These are phyloP conservation scores for Rhagoletis pomonella DNA, from an alignment of 1,140 invertebrate genomes.

Conservation along the genomic window DNA sequence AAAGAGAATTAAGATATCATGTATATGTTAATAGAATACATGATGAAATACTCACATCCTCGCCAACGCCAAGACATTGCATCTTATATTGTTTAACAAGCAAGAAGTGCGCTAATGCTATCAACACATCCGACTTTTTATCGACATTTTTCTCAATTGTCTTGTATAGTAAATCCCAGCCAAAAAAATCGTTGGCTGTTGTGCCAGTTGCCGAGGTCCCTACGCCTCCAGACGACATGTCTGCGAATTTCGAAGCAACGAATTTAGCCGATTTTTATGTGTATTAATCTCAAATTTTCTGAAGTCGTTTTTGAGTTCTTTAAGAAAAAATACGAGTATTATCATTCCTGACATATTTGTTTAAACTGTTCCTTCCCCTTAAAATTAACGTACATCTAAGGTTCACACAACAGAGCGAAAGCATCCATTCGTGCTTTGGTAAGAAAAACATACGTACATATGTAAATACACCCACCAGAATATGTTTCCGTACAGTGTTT, in stretches of 20 bases:
- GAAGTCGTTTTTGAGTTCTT: background rate
- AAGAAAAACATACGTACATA: background rate
- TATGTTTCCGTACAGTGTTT: no score
- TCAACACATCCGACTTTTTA: constrained; percentile 82
- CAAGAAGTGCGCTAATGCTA: constrained; percentile 83
- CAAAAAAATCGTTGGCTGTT: constrained; percentile 76
- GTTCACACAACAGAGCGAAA: background rate
- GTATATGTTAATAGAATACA: background rate
- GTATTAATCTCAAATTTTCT: background rate
- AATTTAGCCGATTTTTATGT: background rate
- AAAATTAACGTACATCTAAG: no score
- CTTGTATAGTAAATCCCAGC: constrained; percentile 84
- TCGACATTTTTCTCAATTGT: constrained; percentile 78
- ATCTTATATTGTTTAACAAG: constrained; percentile 81
- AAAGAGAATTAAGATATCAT: background rate
- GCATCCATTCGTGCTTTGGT: background rate
- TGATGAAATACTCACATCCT: constrained; percentile 76
- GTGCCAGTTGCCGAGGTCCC: constrained; percentile 17
- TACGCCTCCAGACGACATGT: constrained; percentile 36
- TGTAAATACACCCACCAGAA: no score
- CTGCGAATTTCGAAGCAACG: constrained; percentile 46
- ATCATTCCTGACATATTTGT: constrained; percentile 17
- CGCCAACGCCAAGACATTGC: constrained; percentile 82
- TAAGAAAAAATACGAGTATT: background rate
- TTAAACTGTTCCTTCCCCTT: background rate